Evolutionary conservation across 2,113 vertebrate genomes (phyloP).

Genomic region (Podilymbus podiceps): DNA sequence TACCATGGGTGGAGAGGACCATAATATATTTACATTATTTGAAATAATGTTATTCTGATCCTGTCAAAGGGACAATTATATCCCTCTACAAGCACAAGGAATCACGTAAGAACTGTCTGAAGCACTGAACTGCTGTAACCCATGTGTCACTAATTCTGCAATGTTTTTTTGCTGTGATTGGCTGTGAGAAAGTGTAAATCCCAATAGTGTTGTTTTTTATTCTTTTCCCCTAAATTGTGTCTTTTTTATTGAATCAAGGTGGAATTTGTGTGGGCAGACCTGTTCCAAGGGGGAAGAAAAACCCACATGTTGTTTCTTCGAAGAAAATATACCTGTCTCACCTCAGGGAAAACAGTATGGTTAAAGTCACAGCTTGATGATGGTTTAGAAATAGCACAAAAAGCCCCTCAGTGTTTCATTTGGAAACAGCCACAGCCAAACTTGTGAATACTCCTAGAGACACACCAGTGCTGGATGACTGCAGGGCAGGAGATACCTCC

Average conservation of each 20-base stretch:
- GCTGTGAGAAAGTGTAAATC: not conserved
- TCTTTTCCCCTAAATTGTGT: not conserved
- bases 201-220: accelerated
- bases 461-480: not conserved
- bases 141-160: not conserved
- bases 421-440: not conserved
- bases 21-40: not conserved
- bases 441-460: not conserved
- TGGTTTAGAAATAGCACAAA: not conserved
- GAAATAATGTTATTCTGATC: not conserved
- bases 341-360: not conserved
- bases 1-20: not conserved
- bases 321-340: not conserved
- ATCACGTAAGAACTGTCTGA: not conserved
- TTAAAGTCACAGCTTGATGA: not conserved
- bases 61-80: not conserved
- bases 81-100: not conserved
- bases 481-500: not conserved
- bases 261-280: not conserved
- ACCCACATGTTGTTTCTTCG: not conserved
- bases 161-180: not conserved
- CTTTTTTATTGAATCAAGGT: not conserved
- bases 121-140: not conserved
- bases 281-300: accelerated
- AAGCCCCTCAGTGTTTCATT: not conserved